Base-by-base conservation (phyloP, 2,888 invertebrate genomes). In the Stomorhina lunata region DNA sequence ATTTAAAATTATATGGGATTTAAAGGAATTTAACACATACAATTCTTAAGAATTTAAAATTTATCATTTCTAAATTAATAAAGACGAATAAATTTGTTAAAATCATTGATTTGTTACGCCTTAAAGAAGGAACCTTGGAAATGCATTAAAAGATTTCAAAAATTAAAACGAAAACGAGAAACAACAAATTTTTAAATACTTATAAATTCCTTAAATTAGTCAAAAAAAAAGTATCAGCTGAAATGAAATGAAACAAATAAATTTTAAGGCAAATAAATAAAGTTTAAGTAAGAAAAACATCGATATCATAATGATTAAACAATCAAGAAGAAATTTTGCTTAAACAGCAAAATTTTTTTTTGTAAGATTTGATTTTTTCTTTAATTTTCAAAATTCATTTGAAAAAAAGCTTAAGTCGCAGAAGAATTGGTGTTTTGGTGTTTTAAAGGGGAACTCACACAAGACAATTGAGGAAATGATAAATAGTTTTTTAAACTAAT, bases 401-500 rank as follows among this genome's bases (percentile, higher is more conserved):
- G 80, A 80, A 80, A 80, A 80, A 76, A 0, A 27, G 66, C 61
- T 79, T 65, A 71, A 57, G 34, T 12, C 29, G 50, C 0, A 63
- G 20, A 17, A 0, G 32, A 55, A 55, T 55, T 25, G 10, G 20
- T 20, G 43, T 32, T 10, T 71, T 20, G 59, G 37, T 9, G 12
- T 37, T 4, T 37, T 37, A 37, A 12, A 12, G 37, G 37, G n/a
- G n/a, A 10, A 37, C 12, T 37, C 34, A 48, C 37, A 43, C 17
- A 40, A 77, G 59, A 68, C 77, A 63, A 63, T 82, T 82, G 77
- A 81, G 73, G 77, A 81, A 82, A 87, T 85, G 87, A 85, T 85
- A 84, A 87, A 86, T 87, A 85, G 80, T 84, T 84, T 82, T 80
- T 55, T 82, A 81, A 79, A 86, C 86, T 83, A 85, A 86, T 73